Evolutionary conservation across 1,140 invertebrate species (phyloP), one percentile per base, ranked within the genome.

Genomic region (Panulirus ornatus): DNA sequence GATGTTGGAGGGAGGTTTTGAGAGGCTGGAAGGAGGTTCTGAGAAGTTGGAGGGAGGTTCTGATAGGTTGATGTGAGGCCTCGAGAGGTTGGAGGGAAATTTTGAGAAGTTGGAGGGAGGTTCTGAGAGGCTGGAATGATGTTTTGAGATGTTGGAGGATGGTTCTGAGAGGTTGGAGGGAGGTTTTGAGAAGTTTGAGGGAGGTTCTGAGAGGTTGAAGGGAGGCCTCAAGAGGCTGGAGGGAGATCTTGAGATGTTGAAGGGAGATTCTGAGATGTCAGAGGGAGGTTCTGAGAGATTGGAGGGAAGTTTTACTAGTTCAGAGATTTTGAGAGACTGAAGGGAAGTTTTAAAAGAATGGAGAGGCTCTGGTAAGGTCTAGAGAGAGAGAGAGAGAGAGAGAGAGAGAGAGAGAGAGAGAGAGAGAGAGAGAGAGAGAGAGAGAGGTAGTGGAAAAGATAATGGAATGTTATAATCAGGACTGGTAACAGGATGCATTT

Each of bases 361-460:
- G n/a, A n/a, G n/a, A n/a, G n/a, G n/a, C n/a, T n/a, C n/a, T n/a
- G 11, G 38, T 14, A 30, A 42, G 83, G 40, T n/a, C n/a, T n/a
- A n/a, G n/a, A n/a, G n/a, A n/a, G n/a, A n/a, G n/a, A n/a, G n/a
- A n/a, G n/a, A n/a, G 58, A 58, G 81, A 2, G 58, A 70, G 30
- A 0, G 38, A 19, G 58, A 42, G 36, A 70, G 58, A 42, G 66
- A 42, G 82, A 70, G 58, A 70, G 82, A 70, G 82, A 42, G 66
- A 70, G 82, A 70, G 30, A 83, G 36, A 63, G 81, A 83, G 81
- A 63, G 81, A 63, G 51, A 83, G 81, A 66, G 51, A 83, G 54
- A 63, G n/a, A n/a, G n/a, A n/a, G n/a, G n/a, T n/a, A n/a, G n/a
- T n/a, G n/a, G n/a, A n/a, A n/a, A n/a, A n/a, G 81, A 63, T 6